Percentiles rank a stretch among this genome's conserved stretches.
phyloP scores from a whole-genome alignment of 2,888 invertebrate species.

The Lamellibrachia columna region DNA sequence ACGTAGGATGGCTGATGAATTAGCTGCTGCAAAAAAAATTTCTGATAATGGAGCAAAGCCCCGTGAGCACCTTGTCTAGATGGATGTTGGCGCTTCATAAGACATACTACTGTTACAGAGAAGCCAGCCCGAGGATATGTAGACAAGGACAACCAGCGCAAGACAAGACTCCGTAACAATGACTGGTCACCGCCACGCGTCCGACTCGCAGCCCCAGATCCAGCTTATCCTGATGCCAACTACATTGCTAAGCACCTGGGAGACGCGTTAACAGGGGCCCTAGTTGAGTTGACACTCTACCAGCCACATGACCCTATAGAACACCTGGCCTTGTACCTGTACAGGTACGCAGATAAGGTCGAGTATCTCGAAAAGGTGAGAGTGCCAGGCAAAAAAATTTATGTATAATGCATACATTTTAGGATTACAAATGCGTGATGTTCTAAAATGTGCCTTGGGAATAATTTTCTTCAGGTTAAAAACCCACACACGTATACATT shows the following conservation, averaged over 20 bases:
- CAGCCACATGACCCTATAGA: conserved; percentile 34
- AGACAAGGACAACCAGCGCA: neutral
- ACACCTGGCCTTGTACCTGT: conserved; percentile 33
- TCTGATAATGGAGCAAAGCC: too few species aligned
- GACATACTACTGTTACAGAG: neutral
- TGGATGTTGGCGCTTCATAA: too few species aligned
- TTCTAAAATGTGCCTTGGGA: neutral
- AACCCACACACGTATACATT: too few species aligned
- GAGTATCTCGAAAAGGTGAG: conserved; percentile 28
- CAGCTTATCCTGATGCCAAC: conserved; percentile 24
- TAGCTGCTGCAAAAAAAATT: too few species aligned
- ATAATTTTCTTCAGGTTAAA: neutral
- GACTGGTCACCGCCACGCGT: neutral
- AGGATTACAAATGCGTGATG: neutral
- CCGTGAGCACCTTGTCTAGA: too few species aligned
- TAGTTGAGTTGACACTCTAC: conserved; percentile 27
- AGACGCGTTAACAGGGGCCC: conserved; percentile 21
- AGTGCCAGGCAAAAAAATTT: neutral
- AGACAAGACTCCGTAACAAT: neutral
- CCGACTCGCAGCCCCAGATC: neutral
- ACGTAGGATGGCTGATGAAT: too few species aligned
- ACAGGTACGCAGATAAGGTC: conserved; percentile 26
- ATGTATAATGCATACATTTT: neutral
- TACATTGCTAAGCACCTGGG: conserved; percentile 30
- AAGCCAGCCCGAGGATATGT: neutral